These are phyloP conservation scores for Notodonta dromedarius DNA, from an alignment of 2,888 invertebrate genomes.

Conservation along the genomic window DNA sequence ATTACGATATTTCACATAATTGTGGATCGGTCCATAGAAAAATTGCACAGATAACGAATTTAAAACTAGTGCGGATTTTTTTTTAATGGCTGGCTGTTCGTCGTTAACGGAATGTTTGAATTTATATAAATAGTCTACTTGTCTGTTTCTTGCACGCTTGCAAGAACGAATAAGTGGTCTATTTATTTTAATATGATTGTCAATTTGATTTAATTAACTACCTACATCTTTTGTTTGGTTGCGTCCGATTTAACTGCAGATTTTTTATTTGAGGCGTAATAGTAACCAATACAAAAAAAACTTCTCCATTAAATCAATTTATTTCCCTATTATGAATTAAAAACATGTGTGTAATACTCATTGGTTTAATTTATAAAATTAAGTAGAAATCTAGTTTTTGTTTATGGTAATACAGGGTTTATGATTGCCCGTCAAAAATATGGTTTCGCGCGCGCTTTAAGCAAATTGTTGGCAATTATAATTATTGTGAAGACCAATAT, in stretches of 20 bases:
- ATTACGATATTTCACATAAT: too few species aligned
- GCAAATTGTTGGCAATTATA: constrained; percentile 32
- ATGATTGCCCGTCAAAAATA: constrained; percentile 49
- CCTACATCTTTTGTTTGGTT: constrained; percentile 7
- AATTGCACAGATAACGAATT: too few species aligned
- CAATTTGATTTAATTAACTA: constrained; percentile 14
- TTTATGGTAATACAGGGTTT: constrained; percentile 70
- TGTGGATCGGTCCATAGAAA: too few species aligned
- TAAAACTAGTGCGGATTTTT: too few species aligned
- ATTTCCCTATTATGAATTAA: background rate
- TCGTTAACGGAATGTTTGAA: background rate
- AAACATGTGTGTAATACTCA: constrained; percentile 55
- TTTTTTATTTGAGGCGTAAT: constrained; percentile 12
- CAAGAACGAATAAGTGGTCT: constrained; percentile 45
- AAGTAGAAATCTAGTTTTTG: constrained; percentile 49
- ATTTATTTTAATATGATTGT: constrained; percentile 26
- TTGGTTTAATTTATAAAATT: constrained; percentile 51
- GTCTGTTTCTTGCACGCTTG: constrained; percentile 33
- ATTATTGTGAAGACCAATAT: constrained; percentile 43
- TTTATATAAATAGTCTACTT: constrained; percentile 29
- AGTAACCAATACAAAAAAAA: too few species aligned
- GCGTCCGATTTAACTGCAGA: constrained; percentile 3
- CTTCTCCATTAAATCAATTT: too few species aligned
- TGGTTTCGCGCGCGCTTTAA: constrained; percentile 35
- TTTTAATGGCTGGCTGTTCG: too few species aligned